Evolutionary conservation across 2,888 invertebrate genomes (phyloP).

Genomic region (Timandra comae): DNA sequence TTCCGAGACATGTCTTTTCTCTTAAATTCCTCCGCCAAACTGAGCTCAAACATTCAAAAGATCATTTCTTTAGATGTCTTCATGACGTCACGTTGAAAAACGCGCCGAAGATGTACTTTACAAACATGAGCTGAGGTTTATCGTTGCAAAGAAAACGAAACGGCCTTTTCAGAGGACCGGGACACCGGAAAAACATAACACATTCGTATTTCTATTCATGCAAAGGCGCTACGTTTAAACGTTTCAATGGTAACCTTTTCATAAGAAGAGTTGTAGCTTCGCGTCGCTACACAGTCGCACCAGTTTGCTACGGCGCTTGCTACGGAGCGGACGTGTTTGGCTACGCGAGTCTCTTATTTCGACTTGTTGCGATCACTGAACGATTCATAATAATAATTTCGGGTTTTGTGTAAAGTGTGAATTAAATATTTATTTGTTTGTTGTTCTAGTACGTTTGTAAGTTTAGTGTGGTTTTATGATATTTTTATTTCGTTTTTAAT

Average conservation of each 20-base stretch:
- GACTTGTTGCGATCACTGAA: conserved; percentile 40
- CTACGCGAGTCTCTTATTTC: conserved; percentile 10
- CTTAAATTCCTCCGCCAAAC: no score
- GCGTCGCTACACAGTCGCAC: conserved; percentile 35
- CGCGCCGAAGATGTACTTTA: neutral
- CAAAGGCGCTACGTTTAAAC: conserved; percentile 65
- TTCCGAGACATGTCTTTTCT: no score
- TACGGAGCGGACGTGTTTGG: conserved; percentile 36
- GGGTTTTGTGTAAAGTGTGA: no score
- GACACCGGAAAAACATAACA: conserved; percentile 56
- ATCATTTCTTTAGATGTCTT: no score
- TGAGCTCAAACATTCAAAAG: no score
- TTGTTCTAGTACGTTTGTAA: no score
- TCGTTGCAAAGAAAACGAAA: conserved; percentile 46
- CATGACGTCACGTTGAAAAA: neutral
- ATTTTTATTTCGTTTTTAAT: no score
- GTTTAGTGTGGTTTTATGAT: no score
- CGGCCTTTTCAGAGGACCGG: conserved; percentile 56
- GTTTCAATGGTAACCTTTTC: conserved; percentile 65
- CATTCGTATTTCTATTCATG: conserved; percentile 63
- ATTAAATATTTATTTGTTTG: no score
- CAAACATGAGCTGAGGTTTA: conserved; percentile 28
- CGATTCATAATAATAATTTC: no score
- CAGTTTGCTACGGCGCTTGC: conserved; percentile 43
- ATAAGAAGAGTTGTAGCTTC: conserved; percentile 35